These are phyloP conservation scores for Sthenelais limicola DNA, from an alignment of 2,888 invertebrate species.

Conservation along the genomic window DNA sequence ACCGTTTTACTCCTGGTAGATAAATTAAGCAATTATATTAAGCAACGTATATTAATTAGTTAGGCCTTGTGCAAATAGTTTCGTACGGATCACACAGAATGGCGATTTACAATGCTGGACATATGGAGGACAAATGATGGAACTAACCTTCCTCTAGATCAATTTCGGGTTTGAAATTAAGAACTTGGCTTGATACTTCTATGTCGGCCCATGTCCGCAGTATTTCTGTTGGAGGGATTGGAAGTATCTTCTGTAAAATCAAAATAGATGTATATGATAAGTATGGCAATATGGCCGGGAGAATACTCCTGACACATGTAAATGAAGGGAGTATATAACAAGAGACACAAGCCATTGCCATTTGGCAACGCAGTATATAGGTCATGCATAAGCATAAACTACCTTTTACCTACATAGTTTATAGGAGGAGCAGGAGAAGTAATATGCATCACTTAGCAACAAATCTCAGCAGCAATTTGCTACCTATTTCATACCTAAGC, in stretches of 20 bases:
- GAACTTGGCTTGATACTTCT: slow-evolving; percentile 26
- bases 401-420: too few species aligned
- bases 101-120: not conserved
- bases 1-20: slow-evolving; percentile 32
- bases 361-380: too few species aligned
- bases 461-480: too few species aligned
- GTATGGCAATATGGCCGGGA: not conserved
- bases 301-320: not conserved
- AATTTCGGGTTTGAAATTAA: slow-evolving; percentile 46
- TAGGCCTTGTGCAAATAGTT: not conserved
- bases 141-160: slow-evolving; percentile 32
- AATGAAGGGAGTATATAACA: too few species aligned
- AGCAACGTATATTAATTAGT: not conserved
- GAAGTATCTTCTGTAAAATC: slow-evolving; percentile 46
- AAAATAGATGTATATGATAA: not conserved
- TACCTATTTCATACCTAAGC: too few species aligned
- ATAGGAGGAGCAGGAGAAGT: too few species aligned
- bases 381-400: too few species aligned
- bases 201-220: slow-evolving; percentile 52
- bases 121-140: not conserved
- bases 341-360: too few species aligned
- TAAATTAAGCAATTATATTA: not conserved
- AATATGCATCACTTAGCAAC: too few species aligned
- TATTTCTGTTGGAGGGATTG: slow-evolving; percentile 51
- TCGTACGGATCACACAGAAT: not conserved